phyloP scores from a whole-genome alignment of 1,140 invertebrate species.

The Lordiphosa mommai region DNA sequence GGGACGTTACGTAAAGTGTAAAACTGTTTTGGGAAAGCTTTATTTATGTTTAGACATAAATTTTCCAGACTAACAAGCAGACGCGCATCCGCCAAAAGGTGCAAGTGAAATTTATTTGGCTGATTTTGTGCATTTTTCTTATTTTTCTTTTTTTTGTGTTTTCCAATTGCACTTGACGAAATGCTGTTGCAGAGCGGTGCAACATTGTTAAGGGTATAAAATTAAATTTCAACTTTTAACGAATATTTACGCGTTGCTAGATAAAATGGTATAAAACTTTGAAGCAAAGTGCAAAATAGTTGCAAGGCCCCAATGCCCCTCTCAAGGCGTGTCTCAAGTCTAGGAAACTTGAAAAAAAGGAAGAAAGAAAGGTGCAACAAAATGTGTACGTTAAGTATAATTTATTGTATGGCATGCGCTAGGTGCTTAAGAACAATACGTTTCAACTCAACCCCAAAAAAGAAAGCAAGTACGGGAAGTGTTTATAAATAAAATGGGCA shows the following conservation, averaged over 20 bases:
- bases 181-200: slow-evolving; percentile 20
- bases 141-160: slow-evolving; percentile 13
- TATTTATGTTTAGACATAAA: slow-evolving; percentile 73
- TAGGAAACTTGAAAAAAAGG: slow-evolving; percentile 40
- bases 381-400: slow-evolving; percentile 70
- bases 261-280: slow-evolving; percentile 77
- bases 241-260: slow-evolving; percentile 75
- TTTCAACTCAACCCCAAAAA: slow-evolving; percentile 30
- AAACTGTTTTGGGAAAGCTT: slow-evolving; percentile 74
- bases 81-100: slow-evolving; percentile 47
- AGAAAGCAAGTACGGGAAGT: too few species aligned
- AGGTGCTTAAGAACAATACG: slow-evolving; percentile 49
- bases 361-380: neutral
- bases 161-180: slow-evolving; percentile 44
- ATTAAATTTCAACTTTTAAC: slow-evolving; percentile 78
- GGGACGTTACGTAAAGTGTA: slow-evolving; percentile 38
- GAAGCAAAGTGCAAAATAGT: slow-evolving; percentile 67
- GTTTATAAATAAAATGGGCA: too few species aligned
- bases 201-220: slow-evolving; percentile 57
- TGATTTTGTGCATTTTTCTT: slow-evolving; percentile 46
- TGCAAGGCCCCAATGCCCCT: slow-evolving; percentile 18
- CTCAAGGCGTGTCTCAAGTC: slow-evolving; percentile 6
- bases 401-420: slow-evolving; percentile 57
- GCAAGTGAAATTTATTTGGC: slow-evolving; percentile 69
- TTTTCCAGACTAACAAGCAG: slow-evolving; percentile 74